Evolutionary conservation across 2,113 vertebrate species (phyloP).

Genomic region (Ovibos moschatus): DNA sequence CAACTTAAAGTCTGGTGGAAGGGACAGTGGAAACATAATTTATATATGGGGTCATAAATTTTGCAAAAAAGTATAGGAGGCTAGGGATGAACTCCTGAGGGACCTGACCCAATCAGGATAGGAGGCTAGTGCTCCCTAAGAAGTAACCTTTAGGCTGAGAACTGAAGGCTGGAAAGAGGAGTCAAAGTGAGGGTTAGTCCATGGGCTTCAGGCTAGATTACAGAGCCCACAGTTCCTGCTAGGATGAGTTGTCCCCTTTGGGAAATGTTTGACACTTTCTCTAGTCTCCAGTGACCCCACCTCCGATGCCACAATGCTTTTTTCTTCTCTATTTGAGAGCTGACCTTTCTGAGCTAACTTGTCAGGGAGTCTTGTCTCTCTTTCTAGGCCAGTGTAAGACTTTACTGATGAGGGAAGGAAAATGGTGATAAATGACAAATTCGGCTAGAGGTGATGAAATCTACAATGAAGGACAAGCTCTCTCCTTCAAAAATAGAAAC

Average conservation of each 20-base stretch:
- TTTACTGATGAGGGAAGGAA: slow-evolving; percentile 13
- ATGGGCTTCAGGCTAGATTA: too few relatives aligned
- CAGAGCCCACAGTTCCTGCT: not conserved
- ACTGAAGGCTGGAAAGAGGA: not conserved
- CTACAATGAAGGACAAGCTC: not conserved
- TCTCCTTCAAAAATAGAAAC: not conserved
- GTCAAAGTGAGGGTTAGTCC: fast-evolving
- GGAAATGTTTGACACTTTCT: not conserved
- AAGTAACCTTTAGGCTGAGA: not conserved
- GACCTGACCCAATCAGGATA: not conserved
- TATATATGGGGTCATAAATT: not conserved
- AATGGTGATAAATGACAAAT: slow-evolving; percentile 7
- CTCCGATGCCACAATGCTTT: not conserved
- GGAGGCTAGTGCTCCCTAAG: not conserved
- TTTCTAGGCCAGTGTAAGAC: not conserved
- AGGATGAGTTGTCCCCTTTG: not conserved
- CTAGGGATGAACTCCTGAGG: not conserved
- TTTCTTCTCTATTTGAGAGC: not conserved
- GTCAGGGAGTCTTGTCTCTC: not conserved
- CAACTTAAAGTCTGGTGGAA: not conserved
- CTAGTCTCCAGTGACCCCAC: not conserved
- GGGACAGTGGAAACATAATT: not conserved
- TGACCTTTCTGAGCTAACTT: not conserved
- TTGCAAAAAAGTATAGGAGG: not conserved
- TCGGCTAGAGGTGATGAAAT: not conserved